phyloP scores from a whole-genome alignment of 2,797 vertebrate genomes.

The Vultur gryphus region DNA sequence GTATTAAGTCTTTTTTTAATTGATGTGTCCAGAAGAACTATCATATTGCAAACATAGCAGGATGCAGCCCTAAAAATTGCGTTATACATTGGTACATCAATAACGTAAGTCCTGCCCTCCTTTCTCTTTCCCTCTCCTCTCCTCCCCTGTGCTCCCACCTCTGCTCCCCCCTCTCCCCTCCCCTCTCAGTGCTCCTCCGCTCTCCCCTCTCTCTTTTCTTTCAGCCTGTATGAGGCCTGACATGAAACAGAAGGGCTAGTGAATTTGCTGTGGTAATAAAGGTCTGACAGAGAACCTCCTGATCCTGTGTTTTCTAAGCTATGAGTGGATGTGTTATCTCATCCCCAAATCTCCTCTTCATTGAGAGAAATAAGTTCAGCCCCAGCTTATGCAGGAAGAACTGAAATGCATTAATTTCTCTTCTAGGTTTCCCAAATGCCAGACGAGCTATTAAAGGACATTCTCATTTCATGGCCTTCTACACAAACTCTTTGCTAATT shows the following conservation, averaged over 20 bases:
- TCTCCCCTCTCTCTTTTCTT: background rate
- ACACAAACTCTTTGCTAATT: background rate
- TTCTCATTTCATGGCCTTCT: background rate
- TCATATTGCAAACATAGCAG: background rate
- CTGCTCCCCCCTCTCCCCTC: no score
- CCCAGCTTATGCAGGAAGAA: background rate
- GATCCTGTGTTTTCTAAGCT: background rate
- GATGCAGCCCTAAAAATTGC: background rate
- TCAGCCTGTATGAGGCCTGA: background rate
- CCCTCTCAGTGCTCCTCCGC: no score
- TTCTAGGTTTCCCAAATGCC: background rate
- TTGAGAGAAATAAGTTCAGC: background rate
- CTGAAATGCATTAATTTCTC: background rate
- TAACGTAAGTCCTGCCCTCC: background rate
- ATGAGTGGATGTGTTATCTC: background rate
- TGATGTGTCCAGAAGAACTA: background rate
- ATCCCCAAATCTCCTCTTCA: background rate
- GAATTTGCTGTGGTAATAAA: background rate
- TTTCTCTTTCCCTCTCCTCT: background rate
- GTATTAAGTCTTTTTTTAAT: background rate
- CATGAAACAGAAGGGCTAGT: background rate
- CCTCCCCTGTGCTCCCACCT: no score
- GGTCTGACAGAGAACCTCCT: background rate
- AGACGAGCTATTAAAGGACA: background rate
- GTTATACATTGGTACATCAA: background rate